These are phyloP conservation scores for Venturia canescens DNA, from an alignment of 1,140 invertebrate species.

Conservation along the genomic window DNA sequence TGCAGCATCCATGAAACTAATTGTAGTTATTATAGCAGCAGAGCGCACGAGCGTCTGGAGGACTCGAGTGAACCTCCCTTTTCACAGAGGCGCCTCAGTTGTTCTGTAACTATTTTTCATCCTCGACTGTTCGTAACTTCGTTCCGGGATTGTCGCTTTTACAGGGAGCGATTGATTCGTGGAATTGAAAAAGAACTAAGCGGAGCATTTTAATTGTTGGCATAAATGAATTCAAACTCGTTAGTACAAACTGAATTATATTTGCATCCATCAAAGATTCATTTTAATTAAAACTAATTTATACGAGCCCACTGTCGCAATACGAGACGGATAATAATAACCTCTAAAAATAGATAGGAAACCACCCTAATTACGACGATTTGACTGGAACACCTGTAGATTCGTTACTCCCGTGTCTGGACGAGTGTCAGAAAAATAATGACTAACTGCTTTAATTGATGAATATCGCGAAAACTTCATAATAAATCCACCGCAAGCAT, in stretches of 20 bases:
- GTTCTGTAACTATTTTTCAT: background rate
- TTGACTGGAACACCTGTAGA: too few relatives aligned
- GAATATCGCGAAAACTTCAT: too few relatives aligned
- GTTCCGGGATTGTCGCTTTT: too few relatives aligned
- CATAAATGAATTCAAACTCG: background rate
- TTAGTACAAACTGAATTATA: background rate
- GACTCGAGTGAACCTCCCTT: background rate
- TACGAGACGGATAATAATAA: too few relatives aligned
- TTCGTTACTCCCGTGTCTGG: too few relatives aligned
- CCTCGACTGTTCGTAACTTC: background rate
- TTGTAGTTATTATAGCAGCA: conserved; percentile 13
- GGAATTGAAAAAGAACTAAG: background rate
- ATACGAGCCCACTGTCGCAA: background rate
- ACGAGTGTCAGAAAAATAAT: too few relatives aligned
- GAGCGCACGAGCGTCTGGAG: background rate
- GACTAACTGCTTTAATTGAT: too few relatives aligned
- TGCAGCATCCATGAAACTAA: conserved; percentile 17
- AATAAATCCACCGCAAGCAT: too few relatives aligned
- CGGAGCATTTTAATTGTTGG: background rate
- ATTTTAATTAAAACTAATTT: background rate
- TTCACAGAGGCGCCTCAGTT: background rate
- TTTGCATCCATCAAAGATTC: background rate
- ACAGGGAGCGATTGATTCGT: background rate
- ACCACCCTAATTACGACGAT: too few relatives aligned
- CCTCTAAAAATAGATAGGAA: too few relatives aligned